A percentile compares a stretch with the other conserved stretches of the same genome.
phyloP scores from a whole-genome alignment of 2,888 invertebrate species.

The Andrena dorsata region DNA sequence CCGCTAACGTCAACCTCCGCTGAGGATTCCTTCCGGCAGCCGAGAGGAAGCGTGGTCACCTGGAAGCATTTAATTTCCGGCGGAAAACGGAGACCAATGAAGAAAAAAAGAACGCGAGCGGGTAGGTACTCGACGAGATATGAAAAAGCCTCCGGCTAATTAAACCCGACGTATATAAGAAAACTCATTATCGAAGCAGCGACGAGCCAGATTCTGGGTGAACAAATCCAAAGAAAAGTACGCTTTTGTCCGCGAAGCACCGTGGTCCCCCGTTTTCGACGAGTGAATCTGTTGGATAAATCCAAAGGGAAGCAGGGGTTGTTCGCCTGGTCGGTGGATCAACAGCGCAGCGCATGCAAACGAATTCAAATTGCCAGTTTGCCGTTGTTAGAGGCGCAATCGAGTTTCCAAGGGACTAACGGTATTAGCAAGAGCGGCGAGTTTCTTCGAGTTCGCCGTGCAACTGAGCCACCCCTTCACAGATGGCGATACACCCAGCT shows the following conservation, averaged over 20 bases:
- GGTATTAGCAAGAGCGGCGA: no score
- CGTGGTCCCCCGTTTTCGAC: neutral
- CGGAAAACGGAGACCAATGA: slow-evolving; percentile 8
- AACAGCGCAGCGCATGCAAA: no score
- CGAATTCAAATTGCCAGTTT: no score
- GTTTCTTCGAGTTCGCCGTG: no score
- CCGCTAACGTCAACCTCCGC: neutral
- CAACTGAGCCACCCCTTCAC: no score
- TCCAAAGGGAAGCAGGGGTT: no score
- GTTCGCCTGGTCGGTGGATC: no score
- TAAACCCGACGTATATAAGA: slow-evolving; percentile 12
- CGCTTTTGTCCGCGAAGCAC: neutral
- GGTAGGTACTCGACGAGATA: neutral
- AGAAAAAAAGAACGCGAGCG: slow-evolving; percentile 4
- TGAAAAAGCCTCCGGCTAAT: slow-evolving; percentile 34
- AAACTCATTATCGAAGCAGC: slow-evolving; percentile 22
- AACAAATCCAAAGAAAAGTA: neutral
- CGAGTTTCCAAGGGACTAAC: no score
- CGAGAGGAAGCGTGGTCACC: neutral
- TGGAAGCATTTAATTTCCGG: slow-evolving; percentile 63
- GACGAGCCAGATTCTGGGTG: neutral
- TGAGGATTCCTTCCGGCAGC: slow-evolving; percentile 2
- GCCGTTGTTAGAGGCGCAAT: no score
- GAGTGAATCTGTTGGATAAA: neutral
- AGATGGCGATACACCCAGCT: no score